Percentiles rank a stretch among this genome's conserved stretches.
phyloP scores from a whole-genome alignment of 2,113 vertebrate species.

The Entomyzon cyanotis region DNA sequence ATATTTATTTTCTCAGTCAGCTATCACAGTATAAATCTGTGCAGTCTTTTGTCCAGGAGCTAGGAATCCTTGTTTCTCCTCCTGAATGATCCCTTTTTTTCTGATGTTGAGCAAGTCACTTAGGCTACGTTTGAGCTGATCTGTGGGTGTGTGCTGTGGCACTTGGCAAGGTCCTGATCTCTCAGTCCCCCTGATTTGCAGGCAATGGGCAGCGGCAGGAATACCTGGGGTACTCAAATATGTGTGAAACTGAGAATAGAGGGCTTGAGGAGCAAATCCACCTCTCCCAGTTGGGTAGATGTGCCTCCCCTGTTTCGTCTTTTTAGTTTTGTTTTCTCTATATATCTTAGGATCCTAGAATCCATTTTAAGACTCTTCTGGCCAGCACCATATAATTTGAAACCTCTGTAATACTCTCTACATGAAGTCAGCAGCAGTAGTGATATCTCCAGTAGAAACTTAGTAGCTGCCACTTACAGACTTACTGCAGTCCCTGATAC shows the following conservation, averaged over 20 bases:
- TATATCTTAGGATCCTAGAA: neutral
- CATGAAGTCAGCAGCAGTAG: neutral
- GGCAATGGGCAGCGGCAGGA: accelerated
- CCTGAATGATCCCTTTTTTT: neutral
- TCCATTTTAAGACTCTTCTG: neutral
- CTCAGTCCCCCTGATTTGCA: accelerated
- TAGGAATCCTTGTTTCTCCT: neutral
- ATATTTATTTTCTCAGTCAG: neutral
- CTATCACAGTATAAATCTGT: neutral
- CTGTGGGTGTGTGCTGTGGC: neutral
- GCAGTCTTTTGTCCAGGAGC: neutral
- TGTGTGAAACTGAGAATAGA: accelerated
- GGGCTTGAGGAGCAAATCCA: neutral
- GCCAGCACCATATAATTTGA: neutral
- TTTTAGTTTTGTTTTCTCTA: neutral
- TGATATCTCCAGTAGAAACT: neutral
- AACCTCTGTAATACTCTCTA: neutral
- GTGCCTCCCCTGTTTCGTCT: neutral
- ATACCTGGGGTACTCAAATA: neutral
- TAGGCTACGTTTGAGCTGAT: accelerated
- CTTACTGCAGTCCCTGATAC: neutral
- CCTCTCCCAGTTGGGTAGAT: neutral
- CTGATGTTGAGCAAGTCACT: neutral
- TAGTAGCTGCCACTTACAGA: neutral
- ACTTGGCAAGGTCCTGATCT: neutral